Base-by-base conservation (phyloP, 1,140 invertebrate genomes). In the Dreissena rostriformis region DNA sequence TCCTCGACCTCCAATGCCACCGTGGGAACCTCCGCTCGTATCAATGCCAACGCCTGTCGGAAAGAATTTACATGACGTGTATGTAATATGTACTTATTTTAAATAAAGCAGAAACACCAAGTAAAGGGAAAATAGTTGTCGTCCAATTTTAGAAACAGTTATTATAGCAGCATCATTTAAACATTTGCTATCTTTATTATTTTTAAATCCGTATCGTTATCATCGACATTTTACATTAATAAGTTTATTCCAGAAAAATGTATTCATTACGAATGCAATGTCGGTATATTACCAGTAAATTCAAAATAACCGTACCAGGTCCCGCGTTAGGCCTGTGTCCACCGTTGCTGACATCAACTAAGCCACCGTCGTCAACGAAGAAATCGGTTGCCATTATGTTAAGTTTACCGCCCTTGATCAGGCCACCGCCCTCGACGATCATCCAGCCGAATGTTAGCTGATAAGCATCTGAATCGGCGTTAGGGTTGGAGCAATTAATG, bases 271-370 rank as follows among this genome's bases (percentile, higher is more conserved):
- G 39, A 39, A 39, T 39, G 39, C 39, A 39, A 39, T 39, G 53
- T 51, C n/a, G 63, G 49, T 17, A 75, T 12, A 52, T n/a, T 39
- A 39, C 39, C 39, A 39, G 39, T 8, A 5, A 39, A 39, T 39
- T 39, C 39, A 63, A 63, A 28, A 66, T 51, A 52, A 17, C 86
- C 88, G 61, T 77, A 90, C 90, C 89, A 75, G 67, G 49, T 68
- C 89, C 90, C 6, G 55, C 55, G 19, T 88, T 82, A 12, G 90
- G 81, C 8, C 85, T 66, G 66, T 87, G 72, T 15, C 90, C 90
- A 53, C 90, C 90, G 84, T 91, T 88, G 78, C 82, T 90, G 71
- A 90, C 90, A 66, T 87, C 85, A n/a, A 91, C 82, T n/a, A 29
- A 75, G 19, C 90, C 90, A 26, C 88, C 90, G 81, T 91, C 90